phyloP scores from a whole-genome alignment of 35 echinoderm and acorn worm species.

The Holothuria glaberrima region DNA sequence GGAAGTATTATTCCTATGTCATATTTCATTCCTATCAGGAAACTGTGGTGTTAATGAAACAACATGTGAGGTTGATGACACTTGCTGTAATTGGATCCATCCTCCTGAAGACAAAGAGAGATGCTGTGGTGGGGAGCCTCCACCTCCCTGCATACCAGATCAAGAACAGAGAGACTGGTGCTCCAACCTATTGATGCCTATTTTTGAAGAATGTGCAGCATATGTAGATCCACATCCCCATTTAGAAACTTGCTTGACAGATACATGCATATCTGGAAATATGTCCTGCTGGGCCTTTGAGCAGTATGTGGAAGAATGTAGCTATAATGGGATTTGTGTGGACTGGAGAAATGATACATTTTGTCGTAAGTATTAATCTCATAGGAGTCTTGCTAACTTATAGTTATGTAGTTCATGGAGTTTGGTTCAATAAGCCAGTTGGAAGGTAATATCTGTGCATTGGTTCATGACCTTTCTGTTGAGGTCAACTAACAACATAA shows the following conservation, averaged over 20 bases:
- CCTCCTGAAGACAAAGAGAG: constrained; percentile 52
- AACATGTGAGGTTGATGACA: constrained; percentile 66
- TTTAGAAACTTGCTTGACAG: constrained; percentile 60
- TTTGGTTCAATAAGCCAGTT: too few relatives aligned
- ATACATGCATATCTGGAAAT: constrained; percentile 56
- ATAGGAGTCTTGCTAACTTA: too few relatives aligned
- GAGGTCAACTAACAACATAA: too few relatives aligned
- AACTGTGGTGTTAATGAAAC: constrained; percentile 74
- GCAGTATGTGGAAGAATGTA: constrained; percentile 58
- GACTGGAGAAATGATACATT: constrained; percentile 81
- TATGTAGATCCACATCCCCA: constrained; percentile 50
- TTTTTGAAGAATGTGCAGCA: constrained; percentile 60
- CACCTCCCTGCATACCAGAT: constrained; percentile 54
- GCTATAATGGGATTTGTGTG: constrained; percentile 59
- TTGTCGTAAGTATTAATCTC: constrained; percentile 83
- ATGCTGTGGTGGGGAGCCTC: constrained; percentile 61
- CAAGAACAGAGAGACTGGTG: constrained; percentile 61
- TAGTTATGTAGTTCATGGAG: too few relatives aligned
- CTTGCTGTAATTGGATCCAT: constrained; percentile 70
- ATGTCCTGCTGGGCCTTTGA: constrained; percentile 63
- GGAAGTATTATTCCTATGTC: too few relatives aligned
- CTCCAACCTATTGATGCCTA: constrained; percentile 40
- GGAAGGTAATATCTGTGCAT: too few relatives aligned
- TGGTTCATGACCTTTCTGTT: too few relatives aligned
- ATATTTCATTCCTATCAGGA: constrained; percentile 46